A percentile compares a stretch with the other conserved stretches of the same genome.
Evolutionary conservation across 2,888 invertebrate genomes (phyloP).

Genomic region (Oscheius sp.): DNA sequence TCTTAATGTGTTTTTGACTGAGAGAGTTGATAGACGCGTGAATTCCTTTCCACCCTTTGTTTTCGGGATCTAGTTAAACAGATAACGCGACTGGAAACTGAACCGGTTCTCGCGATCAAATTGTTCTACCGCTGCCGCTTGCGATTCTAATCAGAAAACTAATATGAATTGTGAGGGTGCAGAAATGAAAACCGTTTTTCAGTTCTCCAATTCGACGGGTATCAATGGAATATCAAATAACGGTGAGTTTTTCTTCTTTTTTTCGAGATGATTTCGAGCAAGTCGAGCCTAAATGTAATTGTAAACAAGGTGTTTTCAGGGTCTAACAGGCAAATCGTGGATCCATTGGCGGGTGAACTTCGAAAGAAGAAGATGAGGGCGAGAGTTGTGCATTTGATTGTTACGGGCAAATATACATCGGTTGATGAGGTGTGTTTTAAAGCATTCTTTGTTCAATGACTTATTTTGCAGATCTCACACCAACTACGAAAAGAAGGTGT

Average conservation of each 20-base stretch:
- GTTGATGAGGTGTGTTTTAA: conserved; percentile 41
- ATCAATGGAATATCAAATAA: conserved; percentile 26
- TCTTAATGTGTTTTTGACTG: not conserved
- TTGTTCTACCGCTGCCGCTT: not conserved
- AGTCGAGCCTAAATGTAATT: not conserved
- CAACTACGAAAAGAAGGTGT: conserved; percentile 54
- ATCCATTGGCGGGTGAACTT: conserved; percentile 51
- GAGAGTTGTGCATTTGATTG: conserved; percentile 59
- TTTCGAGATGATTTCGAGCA: not conserved
- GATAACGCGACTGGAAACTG: conserved; percentile 16
- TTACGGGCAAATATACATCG: conserved; percentile 51
- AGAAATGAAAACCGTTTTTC: conserved; percentile 25
- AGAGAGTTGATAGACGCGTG: not conserved
- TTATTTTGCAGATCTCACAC: conserved; percentile 39
- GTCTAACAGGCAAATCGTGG: conserved; percentile 26
- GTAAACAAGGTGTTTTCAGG: conserved; percentile 3
- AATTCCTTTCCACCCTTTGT: conserved; percentile 18
- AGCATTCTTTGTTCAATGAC: no score
- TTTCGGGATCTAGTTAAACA: conserved; percentile 27
- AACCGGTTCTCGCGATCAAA: conserved; percentile 24
- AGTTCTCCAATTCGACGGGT: conserved; percentile 38
- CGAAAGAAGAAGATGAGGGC: conserved; percentile 50
- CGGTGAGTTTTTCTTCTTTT: conserved; percentile 31
- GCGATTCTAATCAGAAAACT: not conserved
- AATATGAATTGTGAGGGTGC: not conserved